phyloP scores from a whole-genome alignment of 2,888 invertebrate genomes.

The Melikaiella ostensackeni region DNA sequence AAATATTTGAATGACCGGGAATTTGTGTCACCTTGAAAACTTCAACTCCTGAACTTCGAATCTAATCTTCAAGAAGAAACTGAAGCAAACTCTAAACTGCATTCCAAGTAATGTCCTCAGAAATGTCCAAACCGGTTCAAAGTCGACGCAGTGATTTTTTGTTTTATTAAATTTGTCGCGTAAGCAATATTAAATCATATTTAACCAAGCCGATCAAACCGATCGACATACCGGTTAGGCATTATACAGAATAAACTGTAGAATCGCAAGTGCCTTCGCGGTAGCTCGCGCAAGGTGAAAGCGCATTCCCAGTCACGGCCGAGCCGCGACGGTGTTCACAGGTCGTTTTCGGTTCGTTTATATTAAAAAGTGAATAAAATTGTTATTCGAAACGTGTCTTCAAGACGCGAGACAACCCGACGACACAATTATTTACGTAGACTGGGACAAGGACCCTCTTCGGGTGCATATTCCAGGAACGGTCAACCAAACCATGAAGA shows the following conservation, averaged over 20 bases:
- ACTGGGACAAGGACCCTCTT: background rate
- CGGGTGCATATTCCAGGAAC: conserved; percentile 43
- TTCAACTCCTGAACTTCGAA: background rate
- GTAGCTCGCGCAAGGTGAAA: conserved; percentile 70
- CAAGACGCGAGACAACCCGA: conserved; percentile 14
- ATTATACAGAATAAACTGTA: conserved; percentile 50
- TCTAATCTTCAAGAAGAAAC: background rate
- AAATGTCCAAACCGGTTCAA: background rate
- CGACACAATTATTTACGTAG: background rate
- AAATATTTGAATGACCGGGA: too few relatives aligned
- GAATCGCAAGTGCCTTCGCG: conserved; percentile 53
- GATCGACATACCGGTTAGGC: conserved; percentile 45
- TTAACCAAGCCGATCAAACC: conserved; percentile 15
- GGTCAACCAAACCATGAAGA: conserved; percentile 43
- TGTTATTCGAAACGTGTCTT: conserved; percentile 40
- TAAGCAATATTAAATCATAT: background rate
- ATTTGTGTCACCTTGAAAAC: too few relatives aligned
- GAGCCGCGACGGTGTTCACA: conserved; percentile 69
- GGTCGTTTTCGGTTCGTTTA: conserved; percentile 45
- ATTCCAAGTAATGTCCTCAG: background rate
- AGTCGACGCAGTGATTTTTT: background rate
- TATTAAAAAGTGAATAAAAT: conserved; percentile 36
- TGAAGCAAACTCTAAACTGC: conserved; percentile 5
- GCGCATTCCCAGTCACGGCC: conserved; percentile 75
- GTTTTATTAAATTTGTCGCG: background rate